These are phyloP conservation scores for Cheiracanthium punctorium DNA, from an alignment of 2,888 invertebrate genomes.

Conservation along the genomic window DNA sequence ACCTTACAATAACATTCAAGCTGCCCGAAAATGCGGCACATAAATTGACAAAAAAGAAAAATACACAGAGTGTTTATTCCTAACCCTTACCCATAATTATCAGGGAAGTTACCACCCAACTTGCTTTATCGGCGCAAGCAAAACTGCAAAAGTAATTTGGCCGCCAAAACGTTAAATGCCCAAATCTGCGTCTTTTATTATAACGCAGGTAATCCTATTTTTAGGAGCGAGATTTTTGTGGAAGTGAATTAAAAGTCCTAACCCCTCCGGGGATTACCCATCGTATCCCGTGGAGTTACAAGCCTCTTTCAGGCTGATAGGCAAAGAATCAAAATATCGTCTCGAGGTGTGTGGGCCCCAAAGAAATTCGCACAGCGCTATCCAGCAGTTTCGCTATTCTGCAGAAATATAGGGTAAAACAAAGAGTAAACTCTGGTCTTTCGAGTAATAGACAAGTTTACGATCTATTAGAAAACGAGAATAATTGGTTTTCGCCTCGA, in stretches of 20 bases:
- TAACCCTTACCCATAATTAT: no score
- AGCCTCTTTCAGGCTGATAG: background rate
- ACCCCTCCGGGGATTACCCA: background rate
- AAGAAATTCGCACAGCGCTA: background rate
- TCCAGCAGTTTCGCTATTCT: background rate
- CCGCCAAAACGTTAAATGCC: background rate
- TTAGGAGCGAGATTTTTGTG: background rate
- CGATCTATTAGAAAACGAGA: constrained; percentile 37
- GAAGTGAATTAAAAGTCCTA: background rate
- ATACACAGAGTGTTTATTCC: no score
- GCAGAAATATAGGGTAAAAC: background rate
- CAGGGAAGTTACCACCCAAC: background rate
- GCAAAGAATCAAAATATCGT: background rate
- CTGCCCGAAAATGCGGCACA: no score
- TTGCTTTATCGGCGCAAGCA: background rate
- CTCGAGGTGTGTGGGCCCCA: constrained; percentile 5
- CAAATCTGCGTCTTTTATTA: constrained; percentile 2
- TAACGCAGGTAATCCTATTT: background rate
- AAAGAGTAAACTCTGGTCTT: background rate
- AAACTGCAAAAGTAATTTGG: background rate
- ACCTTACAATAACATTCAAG: no score
- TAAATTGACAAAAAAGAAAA: no score
- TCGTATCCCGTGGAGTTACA: background rate
- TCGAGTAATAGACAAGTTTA: constrained; percentile 46
- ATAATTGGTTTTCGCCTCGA: constrained; percentile 27